Evolutionary conservation across 2,797 vertebrate genomes (phyloP).

Genomic region (Melanotaenia pygmaea): DNA sequence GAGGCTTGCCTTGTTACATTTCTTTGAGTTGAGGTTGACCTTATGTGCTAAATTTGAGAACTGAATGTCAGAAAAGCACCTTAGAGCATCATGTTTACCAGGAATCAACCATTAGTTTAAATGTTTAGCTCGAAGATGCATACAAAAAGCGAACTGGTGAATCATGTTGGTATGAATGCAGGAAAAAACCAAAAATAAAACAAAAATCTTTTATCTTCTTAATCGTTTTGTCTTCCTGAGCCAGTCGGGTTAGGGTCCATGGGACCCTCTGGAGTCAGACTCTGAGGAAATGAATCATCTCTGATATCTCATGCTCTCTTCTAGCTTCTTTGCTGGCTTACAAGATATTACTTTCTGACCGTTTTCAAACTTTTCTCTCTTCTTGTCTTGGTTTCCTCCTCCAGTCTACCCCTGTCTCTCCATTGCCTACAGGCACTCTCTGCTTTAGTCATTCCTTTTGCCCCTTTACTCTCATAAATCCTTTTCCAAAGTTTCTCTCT

Average conservation of each 20-base stretch:
- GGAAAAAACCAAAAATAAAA: too few relatives aligned
- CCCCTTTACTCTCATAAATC: conserved; percentile 28
- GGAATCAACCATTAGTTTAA: too few relatives aligned
- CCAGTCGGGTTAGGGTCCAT: background rate
- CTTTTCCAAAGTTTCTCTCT: conserved; percentile 6
- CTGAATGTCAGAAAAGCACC: too few relatives aligned
- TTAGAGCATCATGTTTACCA: too few relatives aligned
- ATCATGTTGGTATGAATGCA: background rate
- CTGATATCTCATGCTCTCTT: conserved; percentile 32
- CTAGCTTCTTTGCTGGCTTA: conserved; percentile 14
- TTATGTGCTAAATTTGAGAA: too few relatives aligned
- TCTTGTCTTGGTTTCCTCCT: conserved; percentile 15
- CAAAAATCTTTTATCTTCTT: background rate
- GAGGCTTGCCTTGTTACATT: too few relatives aligned
- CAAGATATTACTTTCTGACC: conserved; percentile 8
- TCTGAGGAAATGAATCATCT: conserved; percentile 44
- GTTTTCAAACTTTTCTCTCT: conserved; percentile 17
- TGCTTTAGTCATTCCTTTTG: conserved; percentile 36
- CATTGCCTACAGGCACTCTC: conserved; percentile 23
- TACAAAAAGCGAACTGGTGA: background rate
- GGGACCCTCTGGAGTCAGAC: conserved; percentile 7
- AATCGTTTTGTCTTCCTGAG: conserved; percentile 1
- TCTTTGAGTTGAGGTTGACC: too few relatives aligned
- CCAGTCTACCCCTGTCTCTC: conserved; percentile 16
- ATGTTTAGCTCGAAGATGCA: background rate